Percentiles rank a stretch among this genome's conserved stretches.
Evolutionary conservation across 2,888 invertebrate genomes (phyloP).

Genomic region (Magallana nippona): DNA sequence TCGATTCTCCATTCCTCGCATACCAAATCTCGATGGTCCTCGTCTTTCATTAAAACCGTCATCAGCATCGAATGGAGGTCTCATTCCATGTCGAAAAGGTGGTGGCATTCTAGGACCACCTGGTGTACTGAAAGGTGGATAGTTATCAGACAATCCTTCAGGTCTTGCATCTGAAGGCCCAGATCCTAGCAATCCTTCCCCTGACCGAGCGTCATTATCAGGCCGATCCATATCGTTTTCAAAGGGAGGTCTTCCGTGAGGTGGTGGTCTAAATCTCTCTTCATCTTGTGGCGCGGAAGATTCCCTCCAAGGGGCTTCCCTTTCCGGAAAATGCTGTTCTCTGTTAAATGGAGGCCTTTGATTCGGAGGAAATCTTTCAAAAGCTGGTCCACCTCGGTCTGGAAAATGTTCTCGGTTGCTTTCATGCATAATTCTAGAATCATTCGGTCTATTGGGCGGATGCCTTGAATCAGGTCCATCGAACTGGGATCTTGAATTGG

Average conservation of each 20-base stretch:
- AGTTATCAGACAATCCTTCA: not conserved
- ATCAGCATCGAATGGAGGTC: conserved; percentile 13
- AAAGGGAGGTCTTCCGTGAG: conserved; percentile 35
- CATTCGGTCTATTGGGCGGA: not conserved
- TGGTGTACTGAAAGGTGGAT: conserved; percentile 18
- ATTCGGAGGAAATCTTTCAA: conserved; percentile 20
- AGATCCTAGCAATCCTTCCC: not conserved
- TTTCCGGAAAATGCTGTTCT: not conserved
- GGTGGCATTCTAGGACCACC: conserved; percentile 39
- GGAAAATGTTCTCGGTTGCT: not conserved
- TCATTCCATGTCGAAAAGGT: conserved; percentile 26
- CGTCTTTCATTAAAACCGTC: conserved; percentile 21
- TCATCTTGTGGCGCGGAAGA: not conserved
- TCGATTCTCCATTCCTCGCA: conserved; percentile 25
- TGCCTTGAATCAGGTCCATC: not conserved
- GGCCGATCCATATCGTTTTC: conserved; percentile 21
- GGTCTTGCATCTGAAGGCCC: not conserved
- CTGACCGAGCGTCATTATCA: not conserved
- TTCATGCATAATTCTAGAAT: not conserved
- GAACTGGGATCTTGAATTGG: not conserved
- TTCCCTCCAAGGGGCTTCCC: not conserved
- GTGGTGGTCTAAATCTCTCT: conserved; percentile 11
- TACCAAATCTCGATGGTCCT: conserved; percentile 36
- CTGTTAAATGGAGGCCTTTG: conserved; percentile 32
- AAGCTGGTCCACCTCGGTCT: conserved; percentile 24